Conservation (phyloP, 2,113 vertebrate species). For the Dicentrarchus labrax region DNA sequence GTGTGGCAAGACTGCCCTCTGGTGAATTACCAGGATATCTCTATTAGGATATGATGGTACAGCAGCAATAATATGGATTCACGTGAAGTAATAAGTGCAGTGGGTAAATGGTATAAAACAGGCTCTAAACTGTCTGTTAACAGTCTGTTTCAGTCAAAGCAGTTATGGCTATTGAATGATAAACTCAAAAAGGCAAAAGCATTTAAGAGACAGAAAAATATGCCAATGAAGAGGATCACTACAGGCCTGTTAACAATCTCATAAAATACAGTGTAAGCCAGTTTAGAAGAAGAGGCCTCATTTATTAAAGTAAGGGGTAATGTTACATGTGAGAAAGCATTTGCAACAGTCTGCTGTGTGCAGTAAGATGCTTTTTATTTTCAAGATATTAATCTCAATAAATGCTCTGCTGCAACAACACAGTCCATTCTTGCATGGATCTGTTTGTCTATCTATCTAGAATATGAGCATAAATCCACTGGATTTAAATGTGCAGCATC, state of each 20-base stretch:
- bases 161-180: neutral
- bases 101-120: neutral
- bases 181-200: neutral
- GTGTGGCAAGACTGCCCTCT: slow-evolving; percentile 82
- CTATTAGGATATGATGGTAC: neutral
- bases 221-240: neutral
- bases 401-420: neutral
- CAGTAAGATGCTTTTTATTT: neutral
- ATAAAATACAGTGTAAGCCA: neutral
- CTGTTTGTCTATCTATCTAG: neutral
- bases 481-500: neutral
- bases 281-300: neutral
- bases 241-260: neutral
- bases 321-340: neutral
- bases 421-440: neutral
- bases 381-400: neutral
- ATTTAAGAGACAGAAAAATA: neutral
- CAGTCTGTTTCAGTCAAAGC: neutral
- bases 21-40: slow-evolving; percentile 58
- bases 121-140: neutral
- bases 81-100: neutral
- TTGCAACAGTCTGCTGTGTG: neutral
- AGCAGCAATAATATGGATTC: slow-evolving; percentile 1
- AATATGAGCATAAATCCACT: neutral
- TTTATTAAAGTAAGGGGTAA: neutral